These are phyloP conservation scores for Hydrotaea diabolus DNA, from an alignment of 2,888 invertebrate species.

Conservation along the genomic window DNA sequence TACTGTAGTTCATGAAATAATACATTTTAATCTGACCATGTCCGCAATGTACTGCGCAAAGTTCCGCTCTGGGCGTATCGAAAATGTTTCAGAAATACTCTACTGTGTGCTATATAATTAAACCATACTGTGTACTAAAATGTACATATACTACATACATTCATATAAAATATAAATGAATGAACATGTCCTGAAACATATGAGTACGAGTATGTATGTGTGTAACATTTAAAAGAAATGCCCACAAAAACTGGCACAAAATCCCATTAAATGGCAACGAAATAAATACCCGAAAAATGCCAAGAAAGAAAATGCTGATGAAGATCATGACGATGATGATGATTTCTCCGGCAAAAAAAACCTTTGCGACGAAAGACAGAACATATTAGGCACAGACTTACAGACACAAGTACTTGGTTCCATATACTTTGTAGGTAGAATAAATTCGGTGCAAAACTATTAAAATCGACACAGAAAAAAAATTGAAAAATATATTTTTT, in stretches of 20 bases:
- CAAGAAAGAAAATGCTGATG: slow-evolving; percentile 11
- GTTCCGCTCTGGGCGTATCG: too few species aligned
- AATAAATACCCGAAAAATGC: slow-evolving; percentile 23
- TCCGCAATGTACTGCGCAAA: too few species aligned
- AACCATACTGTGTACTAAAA: not conserved
- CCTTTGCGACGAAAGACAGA: slow-evolving; percentile 14
- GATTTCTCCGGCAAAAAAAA: not conserved
- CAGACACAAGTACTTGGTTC: too few species aligned
- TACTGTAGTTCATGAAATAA: too few species aligned
- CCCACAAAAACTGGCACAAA: not conserved
- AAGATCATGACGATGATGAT: not conserved
- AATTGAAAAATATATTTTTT: slow-evolving; percentile 17
- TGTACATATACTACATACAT: slow-evolving; percentile 2
- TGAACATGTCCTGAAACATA: slow-evolving; percentile 9
- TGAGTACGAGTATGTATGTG: not conserved
- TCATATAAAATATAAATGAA: not conserved
- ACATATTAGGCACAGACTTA: not conserved
- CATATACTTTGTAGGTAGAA: not conserved
- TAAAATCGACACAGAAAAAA: slow-evolving; percentile 37
- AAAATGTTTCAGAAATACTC: too few species aligned
- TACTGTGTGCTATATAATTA: not conserved
- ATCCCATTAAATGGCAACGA: not conserved
- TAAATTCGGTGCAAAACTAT: slow-evolving; percentile 44
- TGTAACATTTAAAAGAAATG: slow-evolving; percentile 36
- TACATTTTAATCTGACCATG: too few species aligned